Percentiles rank a stretch among this genome's conserved stretches.
Conservation (phyloP, 2,113 vertebrate species). For the Phrynosoma platyrhinos region DNA sequence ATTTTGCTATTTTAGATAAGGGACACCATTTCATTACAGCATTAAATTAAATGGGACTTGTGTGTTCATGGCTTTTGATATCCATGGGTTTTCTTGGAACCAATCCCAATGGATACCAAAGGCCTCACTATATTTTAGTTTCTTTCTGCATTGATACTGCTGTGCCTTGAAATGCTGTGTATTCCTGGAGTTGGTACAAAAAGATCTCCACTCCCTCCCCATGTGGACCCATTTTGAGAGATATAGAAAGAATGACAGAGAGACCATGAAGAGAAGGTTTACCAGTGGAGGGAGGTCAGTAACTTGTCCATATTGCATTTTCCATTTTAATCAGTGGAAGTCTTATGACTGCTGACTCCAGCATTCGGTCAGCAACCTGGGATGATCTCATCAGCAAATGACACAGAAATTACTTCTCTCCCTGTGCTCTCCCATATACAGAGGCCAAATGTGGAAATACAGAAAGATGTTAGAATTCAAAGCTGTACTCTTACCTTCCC, state of each 20-base stretch:
- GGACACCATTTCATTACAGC: too few relatives aligned
- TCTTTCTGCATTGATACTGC: too few relatives aligned
- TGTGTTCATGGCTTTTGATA: too few relatives aligned
- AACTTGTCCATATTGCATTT: background rate
- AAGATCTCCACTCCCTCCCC: background rate
- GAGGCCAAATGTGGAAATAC: background rate
- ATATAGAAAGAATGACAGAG: background rate
- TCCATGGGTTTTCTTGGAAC: too few relatives aligned
- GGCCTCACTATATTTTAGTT: too few relatives aligned
- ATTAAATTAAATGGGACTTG: too few relatives aligned
- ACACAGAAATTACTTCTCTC: background rate
- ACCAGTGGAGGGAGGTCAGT: constrained; percentile 14
- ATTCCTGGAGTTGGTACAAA: too few relatives aligned
- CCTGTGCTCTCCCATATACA: background rate
- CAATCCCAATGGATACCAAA: too few relatives aligned
- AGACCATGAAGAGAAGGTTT: background rate
- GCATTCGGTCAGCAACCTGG: background rate
- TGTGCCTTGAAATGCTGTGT: too few relatives aligned
- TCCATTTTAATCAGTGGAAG: constrained; percentile 18
- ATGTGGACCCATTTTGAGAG: background rate
- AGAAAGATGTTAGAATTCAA: constrained; percentile 23
- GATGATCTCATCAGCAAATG: constrained; percentile 26
- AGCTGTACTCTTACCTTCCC: background rate
- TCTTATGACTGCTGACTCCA: constrained; percentile 32
- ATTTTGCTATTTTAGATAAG: too few relatives aligned